These are phyloP conservation scores for Lymantria dispar DNA, from an alignment of 2,888 invertebrate genomes.

Conservation along the genomic window DNA sequence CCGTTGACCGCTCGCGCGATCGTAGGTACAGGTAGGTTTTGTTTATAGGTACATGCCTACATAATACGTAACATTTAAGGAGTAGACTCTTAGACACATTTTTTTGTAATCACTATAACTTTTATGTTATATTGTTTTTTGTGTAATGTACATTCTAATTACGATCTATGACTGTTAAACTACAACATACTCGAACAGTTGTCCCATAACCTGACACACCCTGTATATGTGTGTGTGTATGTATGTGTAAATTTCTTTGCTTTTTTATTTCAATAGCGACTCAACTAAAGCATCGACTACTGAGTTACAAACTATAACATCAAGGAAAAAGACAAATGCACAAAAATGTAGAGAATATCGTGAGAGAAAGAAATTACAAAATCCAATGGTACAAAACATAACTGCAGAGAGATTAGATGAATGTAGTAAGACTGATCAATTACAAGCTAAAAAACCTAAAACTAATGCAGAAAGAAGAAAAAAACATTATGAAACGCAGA, in stretches of 20 bases:
- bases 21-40: too few species aligned
- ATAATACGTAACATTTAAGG: too few species aligned
- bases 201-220: too few species aligned
- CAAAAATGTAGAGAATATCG: conserved; percentile 38
- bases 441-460: conserved; percentile 32
- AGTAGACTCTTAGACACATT: too few species aligned
- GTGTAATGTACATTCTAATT: too few species aligned
- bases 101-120: too few species aligned
- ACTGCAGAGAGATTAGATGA: conserved; percentile 34
- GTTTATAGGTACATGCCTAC: too few species aligned
- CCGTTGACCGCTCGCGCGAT: too few species aligned
- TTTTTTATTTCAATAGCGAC: conserved; percentile 25
- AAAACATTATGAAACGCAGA: conserved; percentile 32
- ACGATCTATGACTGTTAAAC: too few species aligned
- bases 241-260: conserved; percentile 2
- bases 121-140: too few species aligned
- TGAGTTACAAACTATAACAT: conserved; percentile 28
- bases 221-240: conserved; percentile 5
- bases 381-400: conserved; percentile 34
- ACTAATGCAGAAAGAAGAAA: conserved; percentile 34
- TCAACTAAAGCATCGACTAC: conserved; percentile 28
- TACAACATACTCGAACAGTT: too few species aligned
- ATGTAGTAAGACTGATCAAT: conserved; percentile 30
- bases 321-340: conserved; percentile 36
- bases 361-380: conserved; percentile 35